phyloP scores from a whole-genome alignment of 2,113 vertebrate species.

The Gulo gulo region DNA sequence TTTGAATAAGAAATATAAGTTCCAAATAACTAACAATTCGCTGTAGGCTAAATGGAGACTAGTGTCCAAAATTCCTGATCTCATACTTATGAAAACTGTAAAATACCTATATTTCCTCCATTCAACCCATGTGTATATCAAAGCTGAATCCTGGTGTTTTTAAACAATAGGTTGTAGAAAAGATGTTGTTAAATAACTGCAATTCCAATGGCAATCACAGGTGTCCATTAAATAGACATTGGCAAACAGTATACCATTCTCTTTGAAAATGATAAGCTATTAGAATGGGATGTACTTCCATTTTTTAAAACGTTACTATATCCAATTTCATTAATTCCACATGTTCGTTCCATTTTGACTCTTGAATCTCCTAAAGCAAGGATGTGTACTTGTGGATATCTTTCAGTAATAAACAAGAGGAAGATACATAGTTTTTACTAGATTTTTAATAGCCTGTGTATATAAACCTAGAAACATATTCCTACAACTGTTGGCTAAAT shows the following conservation, averaged over 20 bases:
- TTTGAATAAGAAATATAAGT: slow-evolving; percentile 4
- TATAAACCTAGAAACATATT: neutral
- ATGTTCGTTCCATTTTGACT: neutral
- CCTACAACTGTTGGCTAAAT: neutral
- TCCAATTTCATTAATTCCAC: neutral
- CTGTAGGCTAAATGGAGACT: neutral
- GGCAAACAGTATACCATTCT: neutral
- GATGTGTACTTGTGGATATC: neutral
- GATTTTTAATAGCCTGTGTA: neutral
- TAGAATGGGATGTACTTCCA: neutral
- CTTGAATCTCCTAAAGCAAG: neutral
- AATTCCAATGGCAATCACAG: neutral
- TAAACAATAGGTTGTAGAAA: neutral
- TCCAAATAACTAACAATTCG: neutral
- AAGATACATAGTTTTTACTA: neutral
- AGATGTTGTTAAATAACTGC: neutral
- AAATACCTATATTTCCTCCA: neutral
- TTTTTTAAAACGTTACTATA: neutral
- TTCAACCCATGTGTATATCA: neutral
- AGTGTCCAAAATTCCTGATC: neutral
- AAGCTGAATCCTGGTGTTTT: neutral
- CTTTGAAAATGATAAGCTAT: neutral
- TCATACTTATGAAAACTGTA: neutral
- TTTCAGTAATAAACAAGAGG: neutral
- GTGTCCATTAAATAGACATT: neutral